A percentile compares a stretch with the other conserved stretches of the same genome.
phyloP scores from a whole-genome alignment of 2,797 vertebrate species.

The Mormyrops boulengeri region DNA sequence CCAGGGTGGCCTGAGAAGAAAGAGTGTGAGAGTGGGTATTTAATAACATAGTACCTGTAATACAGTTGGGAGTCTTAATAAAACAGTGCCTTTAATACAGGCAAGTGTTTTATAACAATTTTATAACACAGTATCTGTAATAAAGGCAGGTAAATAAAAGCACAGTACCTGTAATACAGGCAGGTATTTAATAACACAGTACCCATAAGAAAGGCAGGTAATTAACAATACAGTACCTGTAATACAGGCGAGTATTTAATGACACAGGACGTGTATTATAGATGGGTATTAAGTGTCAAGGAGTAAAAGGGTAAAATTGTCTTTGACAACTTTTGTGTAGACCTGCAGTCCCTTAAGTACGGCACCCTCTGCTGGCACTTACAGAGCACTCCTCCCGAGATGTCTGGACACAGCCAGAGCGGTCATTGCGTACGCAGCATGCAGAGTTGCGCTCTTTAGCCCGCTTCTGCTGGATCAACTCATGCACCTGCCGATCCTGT shows the following conservation, averaged over 20 bases:
- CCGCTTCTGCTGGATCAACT: constrained; percentile 73
- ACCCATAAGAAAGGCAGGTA: not conserved
- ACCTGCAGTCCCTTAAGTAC: not conserved
- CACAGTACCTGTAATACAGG: not conserved
- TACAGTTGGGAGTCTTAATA: not conserved
- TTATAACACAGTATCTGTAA: not conserved
- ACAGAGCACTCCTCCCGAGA: constrained; percentile 91
- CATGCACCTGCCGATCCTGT: constrained; percentile 85
- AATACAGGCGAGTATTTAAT: not conserved
- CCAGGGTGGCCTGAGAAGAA: constrained; percentile 74
- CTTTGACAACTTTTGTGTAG: not conserved
- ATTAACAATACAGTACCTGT: not conserved
- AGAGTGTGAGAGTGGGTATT: constrained; percentile 6
- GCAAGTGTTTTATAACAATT: not conserved
- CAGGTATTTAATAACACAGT: not conserved
- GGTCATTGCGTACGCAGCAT: constrained; percentile 94
- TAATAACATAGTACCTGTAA: not conserved
- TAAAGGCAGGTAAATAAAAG: not conserved
- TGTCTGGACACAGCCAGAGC: constrained; percentile 90
- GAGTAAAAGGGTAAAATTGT: not conserved
- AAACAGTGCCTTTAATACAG: not conserved
- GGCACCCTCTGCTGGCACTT: constrained; percentile 38
- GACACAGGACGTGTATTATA: not conserved
- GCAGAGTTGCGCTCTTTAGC: constrained; percentile 77
- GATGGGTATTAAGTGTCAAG: not conserved